These are phyloP conservation scores for Pedionomus torquatus DNA, from an alignment of 2,113 vertebrate genomes.

Conservation along the genomic window DNA sequence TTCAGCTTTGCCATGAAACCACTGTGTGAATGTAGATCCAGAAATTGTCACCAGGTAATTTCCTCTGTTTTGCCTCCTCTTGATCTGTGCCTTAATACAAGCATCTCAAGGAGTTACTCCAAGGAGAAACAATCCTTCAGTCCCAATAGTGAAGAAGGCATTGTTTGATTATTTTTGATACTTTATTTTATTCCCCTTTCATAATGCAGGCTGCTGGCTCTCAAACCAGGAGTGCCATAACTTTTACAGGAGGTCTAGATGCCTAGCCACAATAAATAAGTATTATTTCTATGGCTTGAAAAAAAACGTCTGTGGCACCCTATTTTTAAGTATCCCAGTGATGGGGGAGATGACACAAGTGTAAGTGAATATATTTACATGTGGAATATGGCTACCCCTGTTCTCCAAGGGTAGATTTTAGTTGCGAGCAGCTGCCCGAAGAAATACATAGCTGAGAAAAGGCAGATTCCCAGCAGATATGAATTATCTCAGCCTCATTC, in stretches of 20 bases:
- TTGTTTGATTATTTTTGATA: background rate
- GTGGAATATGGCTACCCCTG: background rate
- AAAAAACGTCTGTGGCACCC: background rate
- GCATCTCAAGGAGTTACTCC: background rate
- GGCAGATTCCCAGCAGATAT: background rate
- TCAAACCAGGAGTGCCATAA: background rate
- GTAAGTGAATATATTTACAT: background rate
- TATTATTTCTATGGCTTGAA: background rate
- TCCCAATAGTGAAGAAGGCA: background rate
- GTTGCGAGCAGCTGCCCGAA: background rate
- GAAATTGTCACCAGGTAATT: background rate
- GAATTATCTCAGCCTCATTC: background rate
- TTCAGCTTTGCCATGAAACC: background rate
- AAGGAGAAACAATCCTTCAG: background rate
- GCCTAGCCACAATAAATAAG: background rate
- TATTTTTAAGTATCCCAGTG: background rate
- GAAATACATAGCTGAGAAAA: background rate
- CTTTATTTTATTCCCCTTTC: background rate
- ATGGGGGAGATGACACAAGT: background rate
- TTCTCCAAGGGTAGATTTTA: background rate
- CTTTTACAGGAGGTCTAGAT: background rate
- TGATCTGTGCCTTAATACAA: background rate
- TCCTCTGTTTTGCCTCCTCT: background rate
- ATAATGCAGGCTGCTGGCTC: background rate
- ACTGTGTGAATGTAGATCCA: background rate